These are phyloP conservation scores for Melipona quadrifasciata DNA, from an alignment of 1,140 invertebrate genomes.

Conservation along the genomic window DNA sequence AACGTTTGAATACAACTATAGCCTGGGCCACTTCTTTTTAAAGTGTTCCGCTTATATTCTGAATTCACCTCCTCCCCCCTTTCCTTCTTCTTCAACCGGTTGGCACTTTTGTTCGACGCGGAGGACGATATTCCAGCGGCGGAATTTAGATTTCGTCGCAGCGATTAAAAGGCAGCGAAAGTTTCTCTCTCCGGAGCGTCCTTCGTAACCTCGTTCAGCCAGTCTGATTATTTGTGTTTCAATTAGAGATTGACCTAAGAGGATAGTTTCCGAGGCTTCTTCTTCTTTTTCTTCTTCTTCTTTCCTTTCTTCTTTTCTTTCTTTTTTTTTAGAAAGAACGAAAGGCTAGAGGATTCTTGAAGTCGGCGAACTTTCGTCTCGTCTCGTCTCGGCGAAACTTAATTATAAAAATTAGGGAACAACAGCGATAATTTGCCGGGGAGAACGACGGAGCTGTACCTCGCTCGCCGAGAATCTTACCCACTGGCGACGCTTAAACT, in stretches of 20 bases:
- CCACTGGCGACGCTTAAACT: not conserved
- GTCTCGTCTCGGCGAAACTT: not conserved
- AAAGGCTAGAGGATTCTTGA: not conserved
- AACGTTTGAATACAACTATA: slow-evolving; percentile 10
- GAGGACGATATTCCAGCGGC: not conserved
- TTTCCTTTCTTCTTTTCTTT: no score
- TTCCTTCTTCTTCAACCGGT: not conserved
- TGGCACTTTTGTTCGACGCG: not conserved
- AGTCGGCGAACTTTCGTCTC: not conserved
- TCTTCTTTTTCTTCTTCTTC: no score
- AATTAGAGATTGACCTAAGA: not conserved
- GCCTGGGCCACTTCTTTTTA: not conserved
- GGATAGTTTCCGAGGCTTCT: not conserved
- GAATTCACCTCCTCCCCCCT: not conserved
- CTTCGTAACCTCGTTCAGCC: not conserved
- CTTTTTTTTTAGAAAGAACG: no score
- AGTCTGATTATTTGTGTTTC: slow-evolving; percentile 8
- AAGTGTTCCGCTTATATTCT: slow-evolving; percentile 17
- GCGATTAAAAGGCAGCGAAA: not conserved
- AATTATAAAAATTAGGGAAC: not conserved
- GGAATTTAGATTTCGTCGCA: slow-evolving; percentile 11
- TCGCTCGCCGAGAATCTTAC: not conserved
- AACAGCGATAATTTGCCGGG: not conserved
- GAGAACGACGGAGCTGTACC: not conserved
- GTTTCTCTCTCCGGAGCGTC: not conserved